Base-by-base conservation (phyloP, 2,888 invertebrate species). In the Drosophila tripunctata region DNA sequence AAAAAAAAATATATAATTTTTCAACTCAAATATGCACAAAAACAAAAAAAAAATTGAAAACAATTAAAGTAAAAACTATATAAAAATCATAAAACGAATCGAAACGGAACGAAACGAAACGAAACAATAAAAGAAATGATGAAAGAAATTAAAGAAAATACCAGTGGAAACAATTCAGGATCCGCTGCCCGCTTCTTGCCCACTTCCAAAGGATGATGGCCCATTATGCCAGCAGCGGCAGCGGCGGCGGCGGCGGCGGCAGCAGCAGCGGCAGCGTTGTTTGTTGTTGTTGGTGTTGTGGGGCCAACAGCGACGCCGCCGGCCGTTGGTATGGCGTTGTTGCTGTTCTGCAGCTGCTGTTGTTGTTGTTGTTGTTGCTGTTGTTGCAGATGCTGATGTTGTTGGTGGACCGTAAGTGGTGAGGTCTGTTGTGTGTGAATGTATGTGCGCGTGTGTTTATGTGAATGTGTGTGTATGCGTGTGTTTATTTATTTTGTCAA, bases 111-210 rank as follows among this genome's bases (percentile, higher is more conserved):
- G 48, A 27, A 69, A 68, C 41, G 67, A 56, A 76, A 67, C 6
- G 27, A 43, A 54, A 22, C 48, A 65, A 64, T 56, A 48, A 68
- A 47, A 70, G 58, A 58, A 58, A 57, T 67, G 58, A 52, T 60
- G 56, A 79, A 69, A 65, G 44, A 73, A 83, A 77, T 70, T 65
- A 86, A 80, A 81, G 55, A 77, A 88, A 88, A 96, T 97, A 98
- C 97, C 97, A 98, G 97, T 96, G 90, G 91, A 89, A 97, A 94
- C 94, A 96, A 94, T 93, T 96, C 96, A 93, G 95, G 95, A 93
- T 95, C 95, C 93, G 94, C 94, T 94, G 97, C 95, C 94, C 97
- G 96, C 95, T 97, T 97, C 96, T 97, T 97, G 95, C 96, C 96
- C 93, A 95, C 94, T 94, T 96, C 96, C 94, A 96, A 94, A 93